These are phyloP conservation scores for Umimayanthus kanabou DNA, from an alignment of 92 coral and sea anemone genomes.

Conservation along the genomic window DNA sequence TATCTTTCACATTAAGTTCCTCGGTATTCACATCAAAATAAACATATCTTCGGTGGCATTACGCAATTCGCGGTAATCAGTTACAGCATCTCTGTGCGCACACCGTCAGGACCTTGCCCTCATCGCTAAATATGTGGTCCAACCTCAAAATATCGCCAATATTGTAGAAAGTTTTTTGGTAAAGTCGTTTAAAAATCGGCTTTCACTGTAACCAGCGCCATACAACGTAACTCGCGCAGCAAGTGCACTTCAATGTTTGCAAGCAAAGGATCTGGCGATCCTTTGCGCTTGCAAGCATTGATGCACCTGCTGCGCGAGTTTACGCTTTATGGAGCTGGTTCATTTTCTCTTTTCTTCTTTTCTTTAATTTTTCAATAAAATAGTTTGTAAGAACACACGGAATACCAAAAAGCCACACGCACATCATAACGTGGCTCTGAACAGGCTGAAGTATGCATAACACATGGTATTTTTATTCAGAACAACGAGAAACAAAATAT, in stretches of 20 bases:
- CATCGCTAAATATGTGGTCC: slow-evolving; percentile 13
- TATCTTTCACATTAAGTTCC: slow-evolving; percentile 6
- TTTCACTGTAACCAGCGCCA: too few species aligned
- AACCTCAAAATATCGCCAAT: background rate
- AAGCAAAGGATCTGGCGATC: too few species aligned
- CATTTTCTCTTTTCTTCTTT: background rate
- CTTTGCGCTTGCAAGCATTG: slow-evolving; percentile 6
- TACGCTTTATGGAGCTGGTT: slow-evolving; percentile 11
- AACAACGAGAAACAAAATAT: background rate
- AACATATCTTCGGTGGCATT: background rate
- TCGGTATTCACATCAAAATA: background rate
- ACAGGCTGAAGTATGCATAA: background rate
- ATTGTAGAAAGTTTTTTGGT: background rate
- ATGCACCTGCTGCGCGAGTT: slow-evolving; percentile 12
- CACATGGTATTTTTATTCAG: slow-evolving; percentile 1
- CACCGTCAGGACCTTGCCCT: background rate
- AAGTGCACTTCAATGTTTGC: too few species aligned
- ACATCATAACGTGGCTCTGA: slow-evolving; percentile 2
- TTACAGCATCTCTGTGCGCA: background rate
- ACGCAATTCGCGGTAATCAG: slow-evolving; percentile 6
- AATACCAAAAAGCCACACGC: background rate
- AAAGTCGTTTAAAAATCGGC: too few species aligned
- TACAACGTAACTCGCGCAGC: too few species aligned
- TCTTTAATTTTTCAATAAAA: slow-evolving; percentile 2
- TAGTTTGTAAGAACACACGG: background rate